Conservation (phyloP, 2,888 invertebrate genomes). For the Junonia oenone region DNA sequence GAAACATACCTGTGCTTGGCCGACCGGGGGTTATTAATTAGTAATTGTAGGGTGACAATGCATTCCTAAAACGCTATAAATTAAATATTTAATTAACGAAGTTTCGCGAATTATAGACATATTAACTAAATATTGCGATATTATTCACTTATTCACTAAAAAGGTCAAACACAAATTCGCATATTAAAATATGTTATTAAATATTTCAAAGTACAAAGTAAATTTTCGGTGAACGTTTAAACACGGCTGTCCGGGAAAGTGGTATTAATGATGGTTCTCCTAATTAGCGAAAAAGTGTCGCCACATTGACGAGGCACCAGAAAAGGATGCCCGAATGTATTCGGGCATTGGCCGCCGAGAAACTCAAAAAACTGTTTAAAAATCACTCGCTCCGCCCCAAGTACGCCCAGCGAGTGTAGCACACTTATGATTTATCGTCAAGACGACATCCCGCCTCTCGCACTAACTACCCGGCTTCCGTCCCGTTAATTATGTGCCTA, state of each 20-base stretch:
- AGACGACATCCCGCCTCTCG: slow-evolving; percentile 72
- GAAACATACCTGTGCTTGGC: slow-evolving; percentile 48
- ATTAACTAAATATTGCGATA: background rate
- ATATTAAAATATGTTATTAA: background rate
- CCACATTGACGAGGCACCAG: slow-evolving; percentile 59
- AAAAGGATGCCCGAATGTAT: slow-evolving; percentile 68
- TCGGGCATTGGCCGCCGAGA: slow-evolving; percentile 66
- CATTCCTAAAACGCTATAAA: slow-evolving; percentile 2
- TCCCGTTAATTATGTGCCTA: slow-evolving; percentile 66
- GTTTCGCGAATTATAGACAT: background rate
- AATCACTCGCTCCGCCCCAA: slow-evolving; percentile 74
- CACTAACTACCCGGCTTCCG: slow-evolving; percentile 71
- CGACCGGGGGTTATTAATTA: slow-evolving; percentile 63
- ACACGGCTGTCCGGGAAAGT: slow-evolving; percentile 57
- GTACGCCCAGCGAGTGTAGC: slow-evolving; percentile 68
- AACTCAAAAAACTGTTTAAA: slow-evolving; percentile 78
- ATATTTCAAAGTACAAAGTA: background rate
- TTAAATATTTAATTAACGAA: background rate
- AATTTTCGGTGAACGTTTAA: background rate
- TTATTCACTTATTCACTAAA: background rate
- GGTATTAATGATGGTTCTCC: slow-evolving; percentile 65
- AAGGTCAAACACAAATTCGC: background rate
- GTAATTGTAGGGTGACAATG: slow-evolving; percentile 65
- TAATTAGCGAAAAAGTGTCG: slow-evolving; percentile 76
- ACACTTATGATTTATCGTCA: slow-evolving; percentile 77